Conservation (phyloP, 1,140 invertebrate species). For the Drosophila rufa region DNA sequence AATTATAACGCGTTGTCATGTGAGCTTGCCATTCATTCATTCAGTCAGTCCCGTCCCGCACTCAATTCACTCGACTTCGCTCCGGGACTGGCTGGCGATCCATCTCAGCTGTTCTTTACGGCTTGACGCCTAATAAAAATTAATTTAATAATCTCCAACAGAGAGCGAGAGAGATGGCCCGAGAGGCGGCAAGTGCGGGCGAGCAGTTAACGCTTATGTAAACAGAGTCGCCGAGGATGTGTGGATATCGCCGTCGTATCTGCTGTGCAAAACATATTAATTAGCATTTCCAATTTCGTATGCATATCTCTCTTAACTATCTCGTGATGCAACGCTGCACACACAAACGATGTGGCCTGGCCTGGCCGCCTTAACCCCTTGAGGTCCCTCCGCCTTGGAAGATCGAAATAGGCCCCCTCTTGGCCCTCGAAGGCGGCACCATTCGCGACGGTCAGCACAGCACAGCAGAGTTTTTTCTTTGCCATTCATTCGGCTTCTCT, state of each 20-base stretch:
- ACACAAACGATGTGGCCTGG: conserved; percentile 37
- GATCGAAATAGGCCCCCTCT: conserved; percentile 11
- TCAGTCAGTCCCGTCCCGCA: conserved; percentile 17
- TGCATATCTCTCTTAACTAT: conserved; percentile 76
- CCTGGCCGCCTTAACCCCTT: conserved; percentile 16
- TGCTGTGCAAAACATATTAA: conserved; percentile 82
- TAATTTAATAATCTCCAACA: conserved; percentile 72
- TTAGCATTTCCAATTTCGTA: conserved; percentile 82
- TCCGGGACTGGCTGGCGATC: conserved; percentile 22
- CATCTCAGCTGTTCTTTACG: conserved; percentile 78
- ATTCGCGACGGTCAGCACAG: conserved; percentile 66
- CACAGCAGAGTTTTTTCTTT: conserved; percentile 23
- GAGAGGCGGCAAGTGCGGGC: conserved; percentile 36
- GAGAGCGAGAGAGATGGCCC: neutral
- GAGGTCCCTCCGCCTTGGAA: too few relatives aligned
- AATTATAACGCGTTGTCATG: conserved; percentile 83
- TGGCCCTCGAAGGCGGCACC: conserved; percentile 12
- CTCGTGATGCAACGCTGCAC: conserved; percentile 80
- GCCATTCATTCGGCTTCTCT: conserved; percentile 32
- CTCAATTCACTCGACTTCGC: conserved; percentile 27
- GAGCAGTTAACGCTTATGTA: conserved; percentile 76
- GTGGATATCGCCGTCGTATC: conserved; percentile 65
- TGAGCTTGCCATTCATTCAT: conserved; percentile 78
- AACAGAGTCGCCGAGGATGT: conserved; percentile 68
- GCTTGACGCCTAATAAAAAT: conserved; percentile 82